A percentile compares a stretch with the other conserved stretches of the same genome.
Conservation (phyloP, 1,140 invertebrate genomes). For the Dreissena rostriformis region DNA sequence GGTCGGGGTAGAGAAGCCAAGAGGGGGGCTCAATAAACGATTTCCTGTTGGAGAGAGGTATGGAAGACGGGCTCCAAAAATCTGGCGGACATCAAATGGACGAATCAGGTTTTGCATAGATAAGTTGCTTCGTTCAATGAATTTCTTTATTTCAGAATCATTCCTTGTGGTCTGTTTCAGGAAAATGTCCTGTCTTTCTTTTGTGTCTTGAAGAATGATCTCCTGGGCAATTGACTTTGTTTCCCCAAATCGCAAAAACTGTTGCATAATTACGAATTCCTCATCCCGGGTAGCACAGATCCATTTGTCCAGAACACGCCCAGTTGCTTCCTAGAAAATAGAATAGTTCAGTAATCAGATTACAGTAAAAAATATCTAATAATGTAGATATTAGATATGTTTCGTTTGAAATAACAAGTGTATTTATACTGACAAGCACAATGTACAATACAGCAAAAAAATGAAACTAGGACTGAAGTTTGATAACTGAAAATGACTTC, state of each 20-base stretch:
- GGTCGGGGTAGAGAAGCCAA: slow-evolving; percentile 69
- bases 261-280: slow-evolving; percentile 92
- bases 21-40: slow-evolving; percentile 69
- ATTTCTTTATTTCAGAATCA: slow-evolving; percentile 85
- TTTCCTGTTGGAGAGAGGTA: slow-evolving; percentile 66
- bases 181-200: slow-evolving; percentile 78
- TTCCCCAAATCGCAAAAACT: slow-evolving; percentile 92
- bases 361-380: too few relatives aligned
- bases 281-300: slow-evolving; percentile 91
- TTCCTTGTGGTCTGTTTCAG: slow-evolving; percentile 75
- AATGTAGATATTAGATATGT: too few relatives aligned
- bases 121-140: slow-evolving; percentile 82
- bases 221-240: slow-evolving; percentile 92
- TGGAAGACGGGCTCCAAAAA: slow-evolving; percentile 72
- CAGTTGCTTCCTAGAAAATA: slow-evolving; percentile 83
- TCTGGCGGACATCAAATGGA: slow-evolving; percentile 71
- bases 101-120: slow-evolving; percentile 78
- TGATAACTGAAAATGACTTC: too few relatives aligned
- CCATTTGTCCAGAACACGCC: slow-evolving; percentile 90
- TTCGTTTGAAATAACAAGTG: too few relatives aligned
- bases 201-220: slow-evolving; percentile 86
- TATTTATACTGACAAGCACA: too few relatives aligned
- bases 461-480: too few relatives aligned
- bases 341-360: background rate
- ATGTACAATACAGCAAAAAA: too few relatives aligned